phyloP scores from a whole-genome alignment of 2,113 vertebrate species.

The Apteryx mantelli region DNA sequence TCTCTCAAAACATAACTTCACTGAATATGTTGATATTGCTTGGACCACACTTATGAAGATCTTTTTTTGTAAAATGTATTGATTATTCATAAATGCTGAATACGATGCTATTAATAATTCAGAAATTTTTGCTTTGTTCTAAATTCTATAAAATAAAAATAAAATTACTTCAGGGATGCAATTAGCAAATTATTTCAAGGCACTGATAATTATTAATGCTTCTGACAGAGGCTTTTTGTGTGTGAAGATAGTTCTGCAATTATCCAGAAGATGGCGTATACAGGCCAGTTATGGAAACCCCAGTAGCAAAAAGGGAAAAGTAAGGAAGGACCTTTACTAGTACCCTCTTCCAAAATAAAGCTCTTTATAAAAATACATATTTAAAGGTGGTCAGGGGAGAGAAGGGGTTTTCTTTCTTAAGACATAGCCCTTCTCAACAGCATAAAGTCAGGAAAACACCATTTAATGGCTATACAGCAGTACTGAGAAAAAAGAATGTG shows the following conservation, averaged over 20 bases:
- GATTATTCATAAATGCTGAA: background rate
- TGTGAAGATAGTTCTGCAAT: background rate
- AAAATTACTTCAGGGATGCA: constrained; percentile 14
- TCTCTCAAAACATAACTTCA: background rate
- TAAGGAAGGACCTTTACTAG: background rate
- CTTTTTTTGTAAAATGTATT: background rate
- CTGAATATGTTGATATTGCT: background rate
- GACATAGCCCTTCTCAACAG: background rate
- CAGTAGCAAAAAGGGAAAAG: background rate
- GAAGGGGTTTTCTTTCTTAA: background rate
- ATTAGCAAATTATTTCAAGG: constrained; percentile 16
- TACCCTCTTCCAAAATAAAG: background rate
- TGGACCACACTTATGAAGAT: background rate
- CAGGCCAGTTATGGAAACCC: background rate
- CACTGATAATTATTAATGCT: background rate
- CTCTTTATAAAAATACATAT: background rate
- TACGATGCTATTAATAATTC: background rate
- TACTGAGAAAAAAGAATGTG: background rate
- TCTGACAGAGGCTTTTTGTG: background rate
- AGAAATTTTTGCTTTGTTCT: background rate
- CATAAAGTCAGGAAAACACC: background rate
- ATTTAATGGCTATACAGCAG: background rate
- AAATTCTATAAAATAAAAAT: background rate
- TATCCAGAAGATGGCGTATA: constrained; percentile 63
- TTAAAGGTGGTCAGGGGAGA: background rate